Evolutionary conservation across 2,113 vertebrate species (phyloP), one percentile per base, ranked within the genome.

Genomic region (Semnornis frantzii): DNA sequence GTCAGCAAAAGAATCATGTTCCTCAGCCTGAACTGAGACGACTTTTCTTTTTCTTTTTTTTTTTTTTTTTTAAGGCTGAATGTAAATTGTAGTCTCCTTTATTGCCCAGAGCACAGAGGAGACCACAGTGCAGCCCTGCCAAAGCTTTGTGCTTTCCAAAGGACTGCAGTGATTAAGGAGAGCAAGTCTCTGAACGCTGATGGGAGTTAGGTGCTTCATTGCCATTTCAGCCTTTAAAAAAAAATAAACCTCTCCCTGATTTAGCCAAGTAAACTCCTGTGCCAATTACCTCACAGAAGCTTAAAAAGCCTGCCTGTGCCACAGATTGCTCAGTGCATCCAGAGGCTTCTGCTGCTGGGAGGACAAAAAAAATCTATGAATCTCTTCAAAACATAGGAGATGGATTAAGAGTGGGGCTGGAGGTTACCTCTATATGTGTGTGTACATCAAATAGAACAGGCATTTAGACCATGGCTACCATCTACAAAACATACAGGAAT

Each of bases 91-190:
- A 52, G 39, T 57, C 39, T 85, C 62, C 31, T 82, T 82, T 80
- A 81, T 76, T 58, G 60, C 60, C 54, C 75, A n/a, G 31, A 82
- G 44, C 69, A 90, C 52, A 65, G 89, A 92, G 73, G 42, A 90
- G 62, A 66, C 79, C 70, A 84, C 74, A 65, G 71, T 18, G 58
- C 62, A 52, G 52, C 66, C 62, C 46, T 13, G 58, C 44, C 86
- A 70, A 50, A 72, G 79, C 79, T 74, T 85, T 82, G 68, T 75
- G 68, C 71, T 88, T 92, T 82, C 87, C 75, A 3, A 71, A 79
- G 62, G 74, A 34, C 81, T 62, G 85, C 63, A 66, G 77, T 80
- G 94, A 90, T 88, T 90, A 90, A 82, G 90, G 72, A 75, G 58
- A 85, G 24, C 68, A 6, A 66, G 63, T 34, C 55, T 83, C 69